phyloP scores from a whole-genome alignment of 2,113 vertebrate species.

The Hippocampus mohnikei region DNA sequence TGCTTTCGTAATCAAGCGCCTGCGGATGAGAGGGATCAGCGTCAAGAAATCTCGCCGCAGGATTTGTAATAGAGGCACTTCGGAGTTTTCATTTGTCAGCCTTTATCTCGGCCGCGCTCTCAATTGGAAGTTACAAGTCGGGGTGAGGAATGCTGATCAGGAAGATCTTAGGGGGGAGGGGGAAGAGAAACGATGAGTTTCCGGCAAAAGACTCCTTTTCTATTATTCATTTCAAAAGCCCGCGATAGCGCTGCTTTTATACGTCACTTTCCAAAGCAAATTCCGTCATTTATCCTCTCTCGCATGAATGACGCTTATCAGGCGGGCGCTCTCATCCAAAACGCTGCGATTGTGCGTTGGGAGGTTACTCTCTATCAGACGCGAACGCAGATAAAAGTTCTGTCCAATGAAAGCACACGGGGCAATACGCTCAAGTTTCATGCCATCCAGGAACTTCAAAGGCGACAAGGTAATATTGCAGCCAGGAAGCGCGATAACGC shows the following conservation, averaged over 20 bases:
- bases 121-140: constrained; percentile 52
- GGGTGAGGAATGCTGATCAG: constrained; percentile 43
- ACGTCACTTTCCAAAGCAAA: constrained; percentile 22
- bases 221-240: constrained; percentile 52
- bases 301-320: constrained; percentile 30
- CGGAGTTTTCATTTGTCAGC: constrained; percentile 49
- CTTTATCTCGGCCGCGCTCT: constrained; percentile 44
- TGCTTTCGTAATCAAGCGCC: constrained; percentile 93
- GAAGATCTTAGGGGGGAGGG: constrained; percentile 14
- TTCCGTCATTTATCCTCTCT: constrained; percentile 25
- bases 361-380: constrained; percentile 11
- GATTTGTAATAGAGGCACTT: constrained; percentile 39
- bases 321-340: constrained; percentile 32
- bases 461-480: not conserved
- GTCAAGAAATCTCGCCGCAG: constrained; percentile 36
- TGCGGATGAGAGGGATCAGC: constrained; percentile 56
- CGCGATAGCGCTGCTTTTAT: constrained; percentile 39
- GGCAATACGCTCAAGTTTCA: not conserved
- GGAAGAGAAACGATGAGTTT: constrained; percentile 23
- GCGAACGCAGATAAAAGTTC: not conserved
- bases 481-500: not conserved
- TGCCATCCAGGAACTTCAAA: not conserved
- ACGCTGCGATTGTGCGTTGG: constrained; percentile 28
- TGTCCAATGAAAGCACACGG: constrained; percentile 25
- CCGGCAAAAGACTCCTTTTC: constrained; percentile 27